Percentiles rank a stretch among this genome's conserved stretches.
phyloP scores from a whole-genome alignment of 2,888 invertebrate genomes.

The Amiota mariae region DNA sequence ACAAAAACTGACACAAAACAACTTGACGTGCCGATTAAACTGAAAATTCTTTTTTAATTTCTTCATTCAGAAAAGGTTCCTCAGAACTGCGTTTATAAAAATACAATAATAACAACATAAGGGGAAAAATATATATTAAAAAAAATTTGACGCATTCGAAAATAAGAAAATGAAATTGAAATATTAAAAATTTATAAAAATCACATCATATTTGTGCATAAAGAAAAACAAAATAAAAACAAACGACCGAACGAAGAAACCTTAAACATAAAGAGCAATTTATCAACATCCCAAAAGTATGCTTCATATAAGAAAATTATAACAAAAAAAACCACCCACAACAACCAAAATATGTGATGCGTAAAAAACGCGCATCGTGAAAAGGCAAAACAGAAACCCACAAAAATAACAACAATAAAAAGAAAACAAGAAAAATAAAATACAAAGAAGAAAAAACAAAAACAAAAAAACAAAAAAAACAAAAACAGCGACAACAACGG shows the following conservation, averaged over 20 bases:
- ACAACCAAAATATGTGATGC: constrained; percentile 36
- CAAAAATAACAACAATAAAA: constrained; percentile 13
- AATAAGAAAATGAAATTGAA: constrained; percentile 53
- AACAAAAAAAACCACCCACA: constrained; percentile 42
- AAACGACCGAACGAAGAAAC: neutral
- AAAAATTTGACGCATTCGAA: constrained; percentile 16
- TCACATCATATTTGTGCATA: constrained; percentile 39
- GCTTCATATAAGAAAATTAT: constrained; percentile 50
- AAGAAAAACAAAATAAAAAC: constrained; percentile 45
- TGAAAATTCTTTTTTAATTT: no score
- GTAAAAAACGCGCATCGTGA: constrained; percentile 32
- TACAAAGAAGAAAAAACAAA: constrained; percentile 22
- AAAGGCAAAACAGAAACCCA: constrained; percentile 23
- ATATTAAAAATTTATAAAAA: constrained; percentile 59
- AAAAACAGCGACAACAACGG: no score
- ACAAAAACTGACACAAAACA: no score
- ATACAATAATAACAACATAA: neutral
- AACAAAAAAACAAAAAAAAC: constrained; percentile 20
- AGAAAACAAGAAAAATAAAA: constrained; percentile 20
- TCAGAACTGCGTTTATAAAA: no score
- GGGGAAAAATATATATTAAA: neutral
- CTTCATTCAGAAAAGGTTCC: no score
- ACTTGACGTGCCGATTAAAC: no score
- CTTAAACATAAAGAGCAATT: constrained; percentile 51
- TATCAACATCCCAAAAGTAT: constrained; percentile 62